Base-by-base conservation (phyloP, 2,888 invertebrate genomes). In the Encarsia formosa region DNA sequence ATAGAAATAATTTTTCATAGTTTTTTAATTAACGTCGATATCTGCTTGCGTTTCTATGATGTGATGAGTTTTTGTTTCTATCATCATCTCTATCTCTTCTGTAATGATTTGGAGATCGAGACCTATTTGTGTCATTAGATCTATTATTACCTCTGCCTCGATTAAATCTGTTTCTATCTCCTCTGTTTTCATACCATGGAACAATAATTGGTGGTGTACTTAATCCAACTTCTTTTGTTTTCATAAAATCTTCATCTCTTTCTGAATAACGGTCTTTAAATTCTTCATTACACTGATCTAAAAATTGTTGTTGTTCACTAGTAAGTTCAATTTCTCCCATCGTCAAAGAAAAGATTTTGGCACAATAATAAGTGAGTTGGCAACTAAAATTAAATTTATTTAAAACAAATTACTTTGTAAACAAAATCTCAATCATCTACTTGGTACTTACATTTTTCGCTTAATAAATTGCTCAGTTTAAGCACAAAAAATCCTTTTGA, bases 221-320 rank as follows among this genome's bases (percentile, higher is more conserved):
- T 2, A 69, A 64, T 16, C 75, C 71, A 13, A 74, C 69, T 55
- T 75, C 76, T 4, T 71, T 64, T 19, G 77, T 66, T 22, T 70
- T 70, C 75, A 81, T 78, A 64, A 82, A 86, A 45, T 81, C 81
- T 39, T 74, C 74, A 73, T 86, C 86, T 6, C 80, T 77, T 26
- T 81, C 80, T 31, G 85, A 82, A 61, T 76, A 84, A 57, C 85
- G 80, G 53, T 79, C 71, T 59, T 79, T 77, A 42, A 85, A 79
- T 65, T 82, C 81, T 53, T 79, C 78, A 63, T 86, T 84, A 65
- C 83, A 84, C 65, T 79, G 77, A 5, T 76, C 77, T 45, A 86
- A 64, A 61, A 85, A 84, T 39, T 79, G 78, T 45, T 77, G 68
- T 58, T 85, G 83, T 61, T 81, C 78, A 44, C 32, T 32, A 34